phyloP scores from a whole-genome alignment of 2,113 vertebrate genomes.

The Mugil cephalus region DNA sequence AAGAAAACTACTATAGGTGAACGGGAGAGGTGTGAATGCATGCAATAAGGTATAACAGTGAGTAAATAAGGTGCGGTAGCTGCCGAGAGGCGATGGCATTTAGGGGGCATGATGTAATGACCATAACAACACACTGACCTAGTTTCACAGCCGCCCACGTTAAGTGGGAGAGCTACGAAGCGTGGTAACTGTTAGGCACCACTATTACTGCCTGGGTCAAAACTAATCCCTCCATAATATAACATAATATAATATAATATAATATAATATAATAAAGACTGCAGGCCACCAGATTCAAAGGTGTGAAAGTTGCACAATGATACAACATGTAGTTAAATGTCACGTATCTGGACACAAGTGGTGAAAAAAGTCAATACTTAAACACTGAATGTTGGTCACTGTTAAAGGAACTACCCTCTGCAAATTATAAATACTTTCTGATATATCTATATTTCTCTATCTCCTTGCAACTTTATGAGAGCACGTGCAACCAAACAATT shows the following conservation, averaged over 20 bases:
- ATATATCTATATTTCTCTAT: no score
- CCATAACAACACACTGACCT: conserved; percentile 87
- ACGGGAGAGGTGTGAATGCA: no score
- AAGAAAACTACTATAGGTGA: no score
- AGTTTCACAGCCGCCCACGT: conserved; percentile 72
- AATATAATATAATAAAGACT: not conserved
- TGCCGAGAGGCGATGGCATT: no score
- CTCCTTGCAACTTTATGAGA: no score
- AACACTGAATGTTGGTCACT: no score
- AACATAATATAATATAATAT: no score
- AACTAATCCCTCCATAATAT: not conserved
- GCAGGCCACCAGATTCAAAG: not conserved
- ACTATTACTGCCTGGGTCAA: not conserved
- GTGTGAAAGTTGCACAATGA: not conserved
- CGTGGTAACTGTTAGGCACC: not conserved
- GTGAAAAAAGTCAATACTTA: not conserved
- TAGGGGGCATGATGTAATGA: conserved; percentile 79
- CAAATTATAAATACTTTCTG: no score
- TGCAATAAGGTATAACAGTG: no score
- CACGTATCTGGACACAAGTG: not conserved
- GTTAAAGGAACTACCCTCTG: no score
- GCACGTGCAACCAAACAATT: no score
- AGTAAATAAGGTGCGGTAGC: no score
- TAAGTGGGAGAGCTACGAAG: conserved; percentile 12
- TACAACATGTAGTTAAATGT: not conserved